Evolutionary conservation across 2,797 vertebrate genomes (phyloP), one percentile per base, ranked within the genome.

Genomic region (Selene dorsalis): DNA sequence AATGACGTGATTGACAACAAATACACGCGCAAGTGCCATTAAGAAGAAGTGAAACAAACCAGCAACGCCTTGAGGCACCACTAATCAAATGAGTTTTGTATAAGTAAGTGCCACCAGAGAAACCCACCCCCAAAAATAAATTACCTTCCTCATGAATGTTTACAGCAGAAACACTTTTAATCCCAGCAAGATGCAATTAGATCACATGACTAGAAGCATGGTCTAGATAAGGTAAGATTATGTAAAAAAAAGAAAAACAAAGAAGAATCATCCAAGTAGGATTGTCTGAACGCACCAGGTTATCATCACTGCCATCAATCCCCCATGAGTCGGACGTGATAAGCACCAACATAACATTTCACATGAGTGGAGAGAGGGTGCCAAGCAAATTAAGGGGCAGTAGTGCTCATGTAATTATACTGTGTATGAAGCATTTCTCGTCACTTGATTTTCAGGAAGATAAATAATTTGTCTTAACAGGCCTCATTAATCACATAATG

Each of bases 381-480:
- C n/a, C 30, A 28, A 79, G 79, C 47, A 32, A 50, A 58, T 60
- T 5, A 32, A 22, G 58, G 45, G 47, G 11, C 26, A 74, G 62
- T 30, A 52, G 20, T 45, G 35, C 22, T 59, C 35, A 67, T 45
- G 71, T 78, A 32, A 58, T 83, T 67, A 74, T 66, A 32, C 65
- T 43, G 6, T 28, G 83, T 12, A 72, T 67, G 73, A 61, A 73
- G 56, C 55, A 16, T 62, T 32, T 69, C 22, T 55, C 30, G 59
- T 30, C 41, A 55, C 26, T 66, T 69, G 48, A 69, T 67, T 70
- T 73, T 75, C 61, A 18, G 12, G 68, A 69, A 67, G 63, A 68
- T 57, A 26, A 52, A 43, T 68, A 39, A 56, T 74, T 77, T 55
- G 45, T 52, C 70, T 73, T 10, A 80, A 45, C 20, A 17, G 30